phyloP scores from a whole-genome alignment of 2,797 vertebrate genomes.

The Enteromius mattozi region DNA sequence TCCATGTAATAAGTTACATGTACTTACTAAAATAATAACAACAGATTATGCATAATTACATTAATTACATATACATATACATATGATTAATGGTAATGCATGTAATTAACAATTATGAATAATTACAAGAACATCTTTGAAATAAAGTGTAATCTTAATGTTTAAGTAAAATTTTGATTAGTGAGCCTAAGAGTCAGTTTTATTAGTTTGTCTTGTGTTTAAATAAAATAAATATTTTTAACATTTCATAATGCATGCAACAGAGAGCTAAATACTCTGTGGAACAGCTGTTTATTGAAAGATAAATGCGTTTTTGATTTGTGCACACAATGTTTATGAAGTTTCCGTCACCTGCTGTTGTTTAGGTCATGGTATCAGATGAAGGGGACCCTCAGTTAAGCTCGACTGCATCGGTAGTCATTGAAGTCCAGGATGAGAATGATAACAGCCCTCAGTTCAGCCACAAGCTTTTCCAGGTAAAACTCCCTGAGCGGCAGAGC shows the following conservation, averaged over 20 bases:
- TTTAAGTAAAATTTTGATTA: background rate
- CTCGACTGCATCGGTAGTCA: constrained; percentile 89
- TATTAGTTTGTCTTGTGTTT: background rate
- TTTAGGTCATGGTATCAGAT: constrained; percentile 91
- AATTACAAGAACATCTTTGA: background rate
- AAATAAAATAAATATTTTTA: background rate
- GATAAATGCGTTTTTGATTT: background rate
- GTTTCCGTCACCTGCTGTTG: constrained; percentile 2
- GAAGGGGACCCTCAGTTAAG: constrained; percentile 83
- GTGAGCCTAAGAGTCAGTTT: background rate
- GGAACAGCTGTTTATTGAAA: background rate
- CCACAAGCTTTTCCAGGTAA: constrained; percentile 90
- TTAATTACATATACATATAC: background rate
- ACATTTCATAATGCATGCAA: background rate
- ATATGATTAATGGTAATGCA: background rate
- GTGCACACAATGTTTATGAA: background rate
- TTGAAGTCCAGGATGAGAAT: constrained; percentile 87
- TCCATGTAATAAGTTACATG: no score
- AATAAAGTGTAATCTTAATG: background rate
- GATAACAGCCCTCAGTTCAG: constrained; percentile 90
- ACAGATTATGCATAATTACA: no score
- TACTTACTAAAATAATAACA: no score
- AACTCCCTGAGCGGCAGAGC: constrained; percentile 79
- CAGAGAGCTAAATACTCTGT: background rate
- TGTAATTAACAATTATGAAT: no score